Base-by-base conservation (phyloP, 92 coral and sea anemone genomes). In the Zoanthus sociatus region DNA sequence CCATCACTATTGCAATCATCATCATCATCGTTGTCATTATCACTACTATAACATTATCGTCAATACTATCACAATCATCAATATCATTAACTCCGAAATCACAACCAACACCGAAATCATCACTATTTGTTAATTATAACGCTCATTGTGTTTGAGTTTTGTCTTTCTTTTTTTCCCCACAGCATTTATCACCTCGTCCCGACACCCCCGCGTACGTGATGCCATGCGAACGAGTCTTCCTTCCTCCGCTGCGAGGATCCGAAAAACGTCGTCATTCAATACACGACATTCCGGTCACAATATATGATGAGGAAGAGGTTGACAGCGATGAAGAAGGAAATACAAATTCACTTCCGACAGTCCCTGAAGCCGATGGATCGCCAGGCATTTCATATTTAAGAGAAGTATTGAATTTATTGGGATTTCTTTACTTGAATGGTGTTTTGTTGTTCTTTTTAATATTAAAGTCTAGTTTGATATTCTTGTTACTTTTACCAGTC, bases 201-300 rank as follows among this genome's bases (percentile, higher is more conserved):
- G 85, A 66, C 73, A 81, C 85, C 0, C 85, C 85, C 18, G 85
- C 61, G 11, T 64, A 81, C 76, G 60, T 81, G 11, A 67, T 67
- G 46, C 85, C 61, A 6, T 12, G 33, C n/a, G 85, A 81, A 50
- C 85, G 85, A 15, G 45, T 81, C 13, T 67, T 67, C 42, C 61
- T 81, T 11, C 85, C 85, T 14, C 85, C 60, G 15, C 37, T 81
- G 2, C 56, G 26, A 63, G 13, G 64, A 7, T 3, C 75, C 16
- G 85, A 81, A 26, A 20, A 47, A 7, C 32, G 75, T 45, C 73
- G 63, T 14, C 73, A 66, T 17, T 64, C 85, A 66, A 14, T 81
- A 18, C 85, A 67, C 45, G 54, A 64, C 3, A 64, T 81, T 13
- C 67, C 66, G 16, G 7, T 66, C 17, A 1, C 67, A 12, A 61